Evolutionary conservation across 2,888 invertebrate species (phyloP).

Genomic region (Sphaerophoria taeniata): DNA sequence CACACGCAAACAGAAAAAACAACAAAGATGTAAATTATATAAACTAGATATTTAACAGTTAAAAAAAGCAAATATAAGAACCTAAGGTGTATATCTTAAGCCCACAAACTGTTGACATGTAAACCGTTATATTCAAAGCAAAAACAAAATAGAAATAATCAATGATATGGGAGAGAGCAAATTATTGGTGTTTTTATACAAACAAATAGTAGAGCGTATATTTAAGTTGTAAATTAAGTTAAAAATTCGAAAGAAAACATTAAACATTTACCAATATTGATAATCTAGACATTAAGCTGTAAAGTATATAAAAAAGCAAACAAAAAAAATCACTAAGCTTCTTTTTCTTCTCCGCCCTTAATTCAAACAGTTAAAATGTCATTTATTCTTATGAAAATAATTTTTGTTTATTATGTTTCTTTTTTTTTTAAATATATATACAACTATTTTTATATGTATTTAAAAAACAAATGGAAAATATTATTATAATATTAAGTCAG

Average conservation of each 20-base stretch:
- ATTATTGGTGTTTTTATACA: constrained; percentile 64
- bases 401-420: constrained; percentile 6
- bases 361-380: constrained; percentile 18
- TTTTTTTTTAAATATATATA: constrained; percentile 15
- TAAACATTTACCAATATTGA: constrained; percentile 22
- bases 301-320: constrained; percentile 32
- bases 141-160: constrained; percentile 34
- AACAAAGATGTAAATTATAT: constrained; percentile 46
- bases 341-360: constrained; percentile 67
- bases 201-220: constrained; percentile 22
- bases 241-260: constrained; percentile 21
- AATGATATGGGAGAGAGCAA: constrained; percentile 31
- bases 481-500: neutral
- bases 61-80: constrained; percentile 37
- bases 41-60: neutral
- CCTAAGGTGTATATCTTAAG: constrained; percentile 55
- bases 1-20: constrained; percentile 25
- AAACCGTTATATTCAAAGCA: constrained; percentile 35
- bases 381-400: constrained; percentile 20
- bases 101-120: constrained; percentile 49
- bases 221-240: constrained; percentile 56
- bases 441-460: constrained; percentile 54
- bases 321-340: constrained; percentile 43
- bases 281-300: constrained; percentile 44
- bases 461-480: constrained; percentile 20